A percentile compares a stretch with the other conserved stretches of the same genome.
These are phyloP conservation scores for Agriopis marginaria DNA, from an alignment of 2,888 invertebrate species.

Conservation along the genomic window DNA sequence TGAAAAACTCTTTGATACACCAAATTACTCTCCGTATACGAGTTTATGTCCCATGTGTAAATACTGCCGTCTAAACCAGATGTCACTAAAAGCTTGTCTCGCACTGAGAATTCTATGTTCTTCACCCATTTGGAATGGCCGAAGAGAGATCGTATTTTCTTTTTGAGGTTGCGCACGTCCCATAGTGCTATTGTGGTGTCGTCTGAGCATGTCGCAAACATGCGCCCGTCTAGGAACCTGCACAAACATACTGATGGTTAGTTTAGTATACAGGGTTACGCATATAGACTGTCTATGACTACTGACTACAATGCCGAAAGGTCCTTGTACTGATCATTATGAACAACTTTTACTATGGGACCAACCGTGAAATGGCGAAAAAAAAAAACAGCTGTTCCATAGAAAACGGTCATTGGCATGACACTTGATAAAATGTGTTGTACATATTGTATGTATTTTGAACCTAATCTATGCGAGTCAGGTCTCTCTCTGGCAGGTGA, in stretches of 20 bases:
- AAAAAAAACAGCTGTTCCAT: no score
- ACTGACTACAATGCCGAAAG: no score
- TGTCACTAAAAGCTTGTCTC: slow-evolving; percentile 94
- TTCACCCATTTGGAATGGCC: slow-evolving; percentile 99
- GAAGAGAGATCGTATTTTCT: slow-evolving; percentile 90
- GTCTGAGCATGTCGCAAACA: slow-evolving; percentile 97
- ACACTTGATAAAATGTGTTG: no score
- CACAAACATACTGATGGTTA: slow-evolving; percentile 23
- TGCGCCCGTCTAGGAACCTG: slow-evolving; percentile 94
- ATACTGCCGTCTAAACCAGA: slow-evolving; percentile 97
- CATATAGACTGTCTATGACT: no score
- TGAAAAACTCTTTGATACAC: slow-evolving; percentile 94
- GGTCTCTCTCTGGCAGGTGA: no score
- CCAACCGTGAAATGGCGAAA: no score
- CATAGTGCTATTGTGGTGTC: slow-evolving; percentile 97
- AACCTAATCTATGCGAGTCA: no score
- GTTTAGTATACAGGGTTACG: no score
- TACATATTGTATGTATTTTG: no score
- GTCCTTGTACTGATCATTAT: no score
- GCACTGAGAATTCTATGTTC: slow-evolving; percentile 96
- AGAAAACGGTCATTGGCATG: no score
- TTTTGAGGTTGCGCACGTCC: slow-evolving; percentile 95
- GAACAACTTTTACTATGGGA: no score
- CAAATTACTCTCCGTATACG: slow-evolving; percentile 91
- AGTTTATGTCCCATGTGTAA: slow-evolving; percentile 97